Evolutionary conservation across 2,888 invertebrate genomes (phyloP), one percentile per base, ranked within the genome.

Genomic region (Drosophila subquinaria): DNA sequence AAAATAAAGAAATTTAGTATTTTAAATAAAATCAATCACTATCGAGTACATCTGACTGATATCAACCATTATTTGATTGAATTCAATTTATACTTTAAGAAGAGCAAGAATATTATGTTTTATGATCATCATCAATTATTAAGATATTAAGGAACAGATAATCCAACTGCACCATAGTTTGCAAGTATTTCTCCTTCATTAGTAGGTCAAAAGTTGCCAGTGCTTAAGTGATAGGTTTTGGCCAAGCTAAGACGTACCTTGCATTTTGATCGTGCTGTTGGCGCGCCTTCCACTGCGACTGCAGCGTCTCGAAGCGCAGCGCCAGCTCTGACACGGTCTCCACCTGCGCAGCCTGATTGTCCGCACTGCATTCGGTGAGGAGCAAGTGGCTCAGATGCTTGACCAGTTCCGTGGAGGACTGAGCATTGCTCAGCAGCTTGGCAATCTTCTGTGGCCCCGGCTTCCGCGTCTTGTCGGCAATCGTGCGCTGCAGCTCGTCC

Each of bases 341-440:
- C 48, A 94, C 93, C 92, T 95, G 94, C 0, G 96, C 96, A 82
- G 95, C 95, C 55, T 95, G 94, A 73, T 94, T 94, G 1, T 94
- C 95, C 20, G 95, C 95, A 63, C 95, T 95, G 90, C 95, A 97
- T 92, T 97, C 97, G 42, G 95, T 95, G 3, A 96, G 92, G 3
- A 98, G 93, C 17, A 97, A 92, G 70, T 95, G 95, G 65, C 96
- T 96, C 48, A 98, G 94, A 93, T 97, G 97, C 90, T 95, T 95
- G 27, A 97, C 95, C 60, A 97, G 92, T 92, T 98, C 98, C 48
- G 97, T 93, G 6, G 96, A 96, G 8, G 97, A 97, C 86, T 96
- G 96, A 74, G 97, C 96, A 80, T 95, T 95, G 52, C 96, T 95
- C 48, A 97, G 95, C 57, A 96, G 93, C 92, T 96, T 96, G 57